Percentiles rank a stretch among this genome's conserved stretches.
These are phyloP conservation scores for Dicranocentrus wangi DNA, from an alignment of 2,888 invertebrate species.

Conservation along the genomic window DNA sequence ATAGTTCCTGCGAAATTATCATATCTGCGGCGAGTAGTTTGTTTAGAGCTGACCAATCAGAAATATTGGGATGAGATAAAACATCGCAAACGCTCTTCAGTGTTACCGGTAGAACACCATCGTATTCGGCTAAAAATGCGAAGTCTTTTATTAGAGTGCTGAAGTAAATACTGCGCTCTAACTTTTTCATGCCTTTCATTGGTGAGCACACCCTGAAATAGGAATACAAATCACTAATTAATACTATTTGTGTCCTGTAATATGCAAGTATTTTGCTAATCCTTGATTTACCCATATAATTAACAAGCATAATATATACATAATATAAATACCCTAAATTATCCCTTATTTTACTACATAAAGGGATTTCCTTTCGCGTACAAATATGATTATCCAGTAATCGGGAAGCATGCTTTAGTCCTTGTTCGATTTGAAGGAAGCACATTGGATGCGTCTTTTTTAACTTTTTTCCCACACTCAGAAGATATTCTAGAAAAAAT, in stretches of 20 bases:
- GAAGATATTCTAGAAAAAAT: conserved; percentile 33
- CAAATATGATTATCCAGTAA: conserved; percentile 47
- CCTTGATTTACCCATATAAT: not conserved
- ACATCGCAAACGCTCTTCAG: conserved; percentile 36
- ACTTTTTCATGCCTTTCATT: conserved; percentile 28
- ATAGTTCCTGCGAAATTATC: conserved; percentile 32
- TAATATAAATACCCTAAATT: conserved; percentile 40
- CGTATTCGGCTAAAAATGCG: conserved; percentile 30
- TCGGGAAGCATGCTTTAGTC: conserved; percentile 26
- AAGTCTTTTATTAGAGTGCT: conserved; percentile 40
- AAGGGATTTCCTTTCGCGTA: conserved; percentile 17
- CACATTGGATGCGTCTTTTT: conserved; percentile 18
- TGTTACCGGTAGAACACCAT: conserved; percentile 32
- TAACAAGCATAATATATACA: not conserved
- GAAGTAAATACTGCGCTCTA: conserved; percentile 31
- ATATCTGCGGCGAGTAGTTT: conserved; percentile 32
- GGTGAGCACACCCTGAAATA: conserved; percentile 36
- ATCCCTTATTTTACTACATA: conserved; percentile 26
- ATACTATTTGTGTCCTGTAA: too few species aligned
- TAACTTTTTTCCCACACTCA: conserved; percentile 32
- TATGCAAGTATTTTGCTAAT: too few species aligned
- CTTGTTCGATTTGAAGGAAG: conserved; percentile 37
- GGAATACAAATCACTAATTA: too few species aligned
- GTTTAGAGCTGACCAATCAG: conserved; percentile 25
- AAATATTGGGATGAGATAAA: conserved; percentile 24